phyloP scores from a whole-genome alignment of 2,797 vertebrate genomes.

The Cuculus canorus region DNA sequence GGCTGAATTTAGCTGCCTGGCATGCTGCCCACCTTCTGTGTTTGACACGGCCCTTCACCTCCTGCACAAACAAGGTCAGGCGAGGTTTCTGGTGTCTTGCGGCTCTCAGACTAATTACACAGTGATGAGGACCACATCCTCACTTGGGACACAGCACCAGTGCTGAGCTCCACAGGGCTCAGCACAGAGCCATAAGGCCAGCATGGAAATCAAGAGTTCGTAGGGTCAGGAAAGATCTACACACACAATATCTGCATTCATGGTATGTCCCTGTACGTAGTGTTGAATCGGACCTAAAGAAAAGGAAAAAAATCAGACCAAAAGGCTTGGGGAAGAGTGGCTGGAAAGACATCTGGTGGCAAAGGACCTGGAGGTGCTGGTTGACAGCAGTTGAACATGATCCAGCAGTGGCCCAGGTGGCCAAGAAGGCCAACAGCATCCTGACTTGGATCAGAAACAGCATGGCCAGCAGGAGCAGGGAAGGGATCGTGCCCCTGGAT shows the following conservation, averaged over 20 bases:
- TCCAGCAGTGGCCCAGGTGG: no score
- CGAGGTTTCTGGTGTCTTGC: background rate
- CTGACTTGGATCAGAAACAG: no score
- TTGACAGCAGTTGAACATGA: no score
- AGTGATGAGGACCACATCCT: background rate
- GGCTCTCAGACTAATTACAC: conserved; percentile 40
- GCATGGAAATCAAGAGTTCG: background rate
- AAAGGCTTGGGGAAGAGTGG: no score
- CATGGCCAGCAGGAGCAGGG: no score
- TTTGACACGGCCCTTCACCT: background rate
- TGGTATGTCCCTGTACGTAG: background rate
- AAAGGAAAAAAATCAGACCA: background rate
- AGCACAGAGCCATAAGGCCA: background rate
- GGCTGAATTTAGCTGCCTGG: background rate
- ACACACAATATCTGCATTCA: background rate
- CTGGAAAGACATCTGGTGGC: no score
- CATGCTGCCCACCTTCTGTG: background rate
- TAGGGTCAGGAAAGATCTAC: background rate
- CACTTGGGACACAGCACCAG: background rate
- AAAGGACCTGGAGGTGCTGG: no score
- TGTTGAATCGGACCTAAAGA: background rate
- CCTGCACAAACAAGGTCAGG: background rate
- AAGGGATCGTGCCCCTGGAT: no score
- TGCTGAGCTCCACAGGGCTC: conserved; percentile 3
- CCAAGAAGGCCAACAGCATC: no score